phyloP scores from a whole-genome alignment of 2,888 invertebrate genomes.

The Mylabris sibirica region DNA sequence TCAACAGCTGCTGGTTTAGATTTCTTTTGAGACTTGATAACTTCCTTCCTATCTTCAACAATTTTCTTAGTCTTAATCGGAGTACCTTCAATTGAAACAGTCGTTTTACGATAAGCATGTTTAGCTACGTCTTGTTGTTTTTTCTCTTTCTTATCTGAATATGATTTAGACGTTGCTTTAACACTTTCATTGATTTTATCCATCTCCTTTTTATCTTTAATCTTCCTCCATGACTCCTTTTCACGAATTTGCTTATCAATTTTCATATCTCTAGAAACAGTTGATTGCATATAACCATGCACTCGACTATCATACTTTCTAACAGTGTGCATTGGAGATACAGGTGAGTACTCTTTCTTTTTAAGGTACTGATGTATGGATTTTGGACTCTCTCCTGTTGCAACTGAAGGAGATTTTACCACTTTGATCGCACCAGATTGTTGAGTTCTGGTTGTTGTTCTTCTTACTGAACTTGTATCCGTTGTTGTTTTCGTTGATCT shows the following conservation, averaged over 20 bases:
- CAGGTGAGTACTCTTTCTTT: conserved; percentile 24
- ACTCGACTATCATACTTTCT: conserved; percentile 51
- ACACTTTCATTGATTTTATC: conserved; percentile 53
- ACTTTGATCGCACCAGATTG: conserved; percentile 26
- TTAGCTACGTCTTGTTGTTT: conserved; percentile 30
- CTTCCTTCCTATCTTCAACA: conserved; percentile 24
- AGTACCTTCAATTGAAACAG: conserved; percentile 45
- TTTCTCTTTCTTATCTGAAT: conserved; percentile 29
- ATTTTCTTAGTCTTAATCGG: conserved; percentile 37
- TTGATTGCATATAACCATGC: conserved; percentile 69
- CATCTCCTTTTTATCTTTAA: conserved; percentile 54
- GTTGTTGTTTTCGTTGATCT: conserved; percentile 14
- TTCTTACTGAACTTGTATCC: conserved; percentile 21
- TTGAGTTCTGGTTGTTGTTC: conserved; percentile 18
- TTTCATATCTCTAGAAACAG: conserved; percentile 66
- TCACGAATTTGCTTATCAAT: conserved; percentile 54
- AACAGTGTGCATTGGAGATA: conserved; percentile 33
- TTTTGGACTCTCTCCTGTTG: conserved; percentile 25
- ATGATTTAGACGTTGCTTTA: conserved; percentile 36
- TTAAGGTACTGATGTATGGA: conserved; percentile 33
- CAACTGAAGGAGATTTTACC: conserved; percentile 12
- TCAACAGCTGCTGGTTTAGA: conserved; percentile 20
- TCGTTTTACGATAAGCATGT: conserved; percentile 44
- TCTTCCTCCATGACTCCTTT: conserved; percentile 33
- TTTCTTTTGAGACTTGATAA: conserved; percentile 28